These are phyloP conservation scores for Cataglyphis altisquamis DNA, from an alignment of 2,888 invertebrate genomes.

Conservation along the genomic window DNA sequence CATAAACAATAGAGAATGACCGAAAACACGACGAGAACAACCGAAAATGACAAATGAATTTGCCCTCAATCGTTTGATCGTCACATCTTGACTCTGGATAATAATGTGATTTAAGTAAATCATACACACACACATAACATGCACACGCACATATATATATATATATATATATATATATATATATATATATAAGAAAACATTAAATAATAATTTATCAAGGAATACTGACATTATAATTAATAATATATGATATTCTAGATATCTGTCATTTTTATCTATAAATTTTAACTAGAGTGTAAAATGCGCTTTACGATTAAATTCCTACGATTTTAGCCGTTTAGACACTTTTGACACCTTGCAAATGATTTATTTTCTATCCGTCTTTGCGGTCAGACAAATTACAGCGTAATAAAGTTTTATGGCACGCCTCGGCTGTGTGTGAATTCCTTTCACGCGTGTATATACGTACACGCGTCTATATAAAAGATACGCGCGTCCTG, in stretches of 20 bases:
- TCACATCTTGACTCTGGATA: not conserved
- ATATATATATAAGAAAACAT: no score
- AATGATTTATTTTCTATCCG: slow-evolving; percentile 45
- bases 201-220: not conserved
- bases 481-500: slow-evolving; percentile 42
- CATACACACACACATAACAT: no score
- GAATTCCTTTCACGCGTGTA: not conserved
- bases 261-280: not conserved
- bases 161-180: no score
- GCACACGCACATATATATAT: not conserved
- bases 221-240: not conserved
- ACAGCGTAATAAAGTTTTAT: slow-evolving; percentile 54
- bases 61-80: slow-evolving; percentile 5
- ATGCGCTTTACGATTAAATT: slow-evolving; percentile 2
- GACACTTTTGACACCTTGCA: slow-evolving; percentile 7
- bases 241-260: not conserved
- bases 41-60: slow-evolving; percentile 41
- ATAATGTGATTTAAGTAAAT: not conserved
- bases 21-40: slow-evolving; percentile 33
- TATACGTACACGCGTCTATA: slow-evolving; percentile 19
- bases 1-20: slow-evolving; percentile 61
- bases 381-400: slow-evolving; percentile 38
- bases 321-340: slow-evolving; percentile 27
- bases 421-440: slow-evolving; percentile 52
- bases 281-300: slow-evolving; percentile 7